Evolutionary conservation across 2,797 vertebrate species (phyloP), one percentile per base, ranked within the genome.

Genomic region (Astyanax mexicanus): DNA sequence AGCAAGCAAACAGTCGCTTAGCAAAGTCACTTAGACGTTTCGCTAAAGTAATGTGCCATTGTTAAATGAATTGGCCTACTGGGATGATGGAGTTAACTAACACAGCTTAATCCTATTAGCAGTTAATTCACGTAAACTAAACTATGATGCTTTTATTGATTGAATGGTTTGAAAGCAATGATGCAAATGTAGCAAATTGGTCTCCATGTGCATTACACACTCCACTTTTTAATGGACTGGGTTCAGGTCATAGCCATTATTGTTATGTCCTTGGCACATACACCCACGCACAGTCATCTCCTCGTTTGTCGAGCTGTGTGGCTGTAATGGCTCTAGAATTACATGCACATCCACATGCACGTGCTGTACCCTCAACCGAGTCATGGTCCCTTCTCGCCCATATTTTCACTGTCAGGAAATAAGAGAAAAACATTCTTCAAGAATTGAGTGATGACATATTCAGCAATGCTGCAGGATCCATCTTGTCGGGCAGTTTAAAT

Each of bases 401-500:
- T 11, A 66, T 38, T 32, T 6, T 23, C 15, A 19, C 58, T 19
- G 19, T 44, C 29, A 32, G 2, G 32, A 32, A 32, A 32, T 32
- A 49, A n/a, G 44, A 13, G 57, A 58, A 66, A 45, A 29, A 47
- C 40, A n/a, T 71, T 64, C 52, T 54, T 38, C n/a, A 10, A 17
- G 51, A 52, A 72, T 29, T 5, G 42, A 66, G 42, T 45, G 44
- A 61, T 72, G 35, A 37, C 32, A 66, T 49, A 75, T 80, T 61
- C 68, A 60, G 52, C 15, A 55, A 42, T 67, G 68, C 61, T 47
- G 57, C 51, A 61, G 21, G 13, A 40, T 55, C 49, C 51, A 40
- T 54, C 69, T 72, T 8, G 42, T 38, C 27, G n/a, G n/a, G 64
- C 67, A 60, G 49, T 64, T 55, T 68, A 61, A 49, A 78, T 52